phyloP scores from a whole-genome alignment of 2,888 invertebrate genomes.

The Physocephala rufipes region DNA sequence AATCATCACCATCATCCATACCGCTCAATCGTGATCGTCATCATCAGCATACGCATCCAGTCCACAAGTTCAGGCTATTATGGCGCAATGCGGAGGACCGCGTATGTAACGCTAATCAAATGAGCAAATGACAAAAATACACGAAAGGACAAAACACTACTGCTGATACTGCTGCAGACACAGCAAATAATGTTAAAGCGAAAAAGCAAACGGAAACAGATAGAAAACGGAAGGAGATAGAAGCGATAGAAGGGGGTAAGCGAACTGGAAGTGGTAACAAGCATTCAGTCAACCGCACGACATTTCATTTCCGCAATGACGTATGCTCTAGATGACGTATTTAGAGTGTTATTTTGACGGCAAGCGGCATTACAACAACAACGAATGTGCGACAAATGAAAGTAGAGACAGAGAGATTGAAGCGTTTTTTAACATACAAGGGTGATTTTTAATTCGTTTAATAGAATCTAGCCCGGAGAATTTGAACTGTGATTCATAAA shows the following conservation, averaged over 20 bases:
- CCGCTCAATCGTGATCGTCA: not conserved
- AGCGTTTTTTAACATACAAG: constrained; percentile 5
- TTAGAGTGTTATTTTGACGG: constrained; percentile 33
- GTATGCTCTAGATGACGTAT: constrained; percentile 20
- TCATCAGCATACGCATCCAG: not conserved
- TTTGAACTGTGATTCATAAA: not conserved
- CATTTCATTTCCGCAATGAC: constrained; percentile 11
- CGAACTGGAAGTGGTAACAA: not conserved
- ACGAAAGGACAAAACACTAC: constrained; percentile 11
- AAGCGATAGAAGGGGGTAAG: not conserved
- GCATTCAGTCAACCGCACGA: not conserved
- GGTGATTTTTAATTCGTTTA: constrained; percentile 30
- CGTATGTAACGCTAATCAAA: constrained; percentile 32
- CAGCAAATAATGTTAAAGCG: not conserved
- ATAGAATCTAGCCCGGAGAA: not conserved
- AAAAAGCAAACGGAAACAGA: not conserved
- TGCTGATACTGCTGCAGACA: too few species aligned
- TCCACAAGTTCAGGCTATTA: not conserved
- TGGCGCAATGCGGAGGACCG: constrained; percentile 27
- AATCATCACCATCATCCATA: not conserved
- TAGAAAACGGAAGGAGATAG: not conserved
- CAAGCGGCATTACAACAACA: constrained; percentile 13
- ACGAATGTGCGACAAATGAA: not conserved
- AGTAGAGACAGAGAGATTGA: not conserved
- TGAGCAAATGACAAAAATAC: constrained; percentile 29